Conservation (phyloP, 2,113 vertebrate genomes). For the Archocentrus centrarchus region DNA sequence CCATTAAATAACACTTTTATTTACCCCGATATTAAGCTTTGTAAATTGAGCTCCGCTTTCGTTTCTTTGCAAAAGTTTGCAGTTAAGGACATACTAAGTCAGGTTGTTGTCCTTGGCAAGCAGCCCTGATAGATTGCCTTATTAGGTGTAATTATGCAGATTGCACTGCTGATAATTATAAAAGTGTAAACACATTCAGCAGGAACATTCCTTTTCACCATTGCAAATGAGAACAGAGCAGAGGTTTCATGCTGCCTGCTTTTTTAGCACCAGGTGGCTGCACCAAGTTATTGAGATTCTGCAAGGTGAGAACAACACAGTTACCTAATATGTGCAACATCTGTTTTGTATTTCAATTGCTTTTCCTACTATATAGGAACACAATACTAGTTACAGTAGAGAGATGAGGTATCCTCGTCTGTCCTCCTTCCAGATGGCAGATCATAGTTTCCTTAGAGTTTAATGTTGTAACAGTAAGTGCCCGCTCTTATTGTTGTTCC, state of each 20-base stretch:
- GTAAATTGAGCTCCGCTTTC: neutral
- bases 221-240: slow-evolving; percentile 57
- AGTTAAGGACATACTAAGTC: slow-evolving; percentile 46
- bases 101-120: slow-evolving; percentile 66
- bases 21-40: neutral
- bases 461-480: slow-evolving; percentile 30
- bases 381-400: neutral
- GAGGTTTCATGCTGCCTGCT: slow-evolving; percentile 54
- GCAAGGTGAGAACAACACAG: slow-evolving; percentile 58
- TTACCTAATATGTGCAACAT: slow-evolving; percentile 56
- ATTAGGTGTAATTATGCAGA: slow-evolving; percentile 75
- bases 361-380: slow-evolving; percentile 18
- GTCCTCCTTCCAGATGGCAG: slow-evolving; percentile 43
- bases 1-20: slow-evolving; percentile 5
- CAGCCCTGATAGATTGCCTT: slow-evolving; percentile 70
- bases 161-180: slow-evolving; percentile 71
- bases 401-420: slow-evolving; percentile 23
- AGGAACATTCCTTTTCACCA: slow-evolving; percentile 63
- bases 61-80: slow-evolving; percentile 36
- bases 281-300: slow-evolving; percentile 60
- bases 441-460: slow-evolving; percentile 25
- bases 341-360: slow-evolving; percentile 38
- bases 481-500: neutral
- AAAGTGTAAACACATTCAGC: slow-evolving; percentile 69
- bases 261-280: slow-evolving; percentile 68